Evolutionary conservation across 2,888 invertebrate genomes (phyloP).

Genomic region (Poecilobothrus nobilitatus): DNA sequence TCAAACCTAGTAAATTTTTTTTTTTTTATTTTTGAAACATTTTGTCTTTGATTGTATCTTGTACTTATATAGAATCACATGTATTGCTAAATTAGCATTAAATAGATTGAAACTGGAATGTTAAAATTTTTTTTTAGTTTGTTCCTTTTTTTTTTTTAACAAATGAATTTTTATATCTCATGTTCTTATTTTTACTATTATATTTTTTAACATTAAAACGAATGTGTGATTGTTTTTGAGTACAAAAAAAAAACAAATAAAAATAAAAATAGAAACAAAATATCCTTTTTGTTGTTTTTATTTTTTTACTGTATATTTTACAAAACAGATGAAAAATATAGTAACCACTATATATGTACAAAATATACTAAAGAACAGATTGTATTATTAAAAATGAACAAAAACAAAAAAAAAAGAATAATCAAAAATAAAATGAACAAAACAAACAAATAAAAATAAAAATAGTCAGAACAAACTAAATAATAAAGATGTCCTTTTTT

Average conservation of each 20-base stretch:
- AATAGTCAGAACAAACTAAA: neutral
- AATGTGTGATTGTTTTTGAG: neutral
- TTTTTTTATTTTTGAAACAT: too few species aligned
- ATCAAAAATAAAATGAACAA: too few species aligned
- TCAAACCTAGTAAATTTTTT: too few species aligned
- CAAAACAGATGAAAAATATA: neutral
- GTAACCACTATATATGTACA: neutral
- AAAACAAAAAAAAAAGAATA: neutral
- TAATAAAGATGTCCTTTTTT: neutral
- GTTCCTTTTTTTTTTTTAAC: neutral
- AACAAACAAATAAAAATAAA: neutral
- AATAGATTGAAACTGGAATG: neutral
- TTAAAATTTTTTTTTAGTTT: neutral
- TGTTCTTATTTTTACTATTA: neutral
- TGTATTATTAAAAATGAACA: neutral
- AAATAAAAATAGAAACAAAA: too few species aligned
- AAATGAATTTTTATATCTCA: conserved; percentile 1
- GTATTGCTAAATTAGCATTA: conserved; percentile 1
- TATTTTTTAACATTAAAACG: neutral
- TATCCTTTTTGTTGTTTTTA: neutral
- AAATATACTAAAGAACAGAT: too few species aligned
- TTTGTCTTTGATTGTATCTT: too few species aligned
- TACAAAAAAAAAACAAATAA: neutral
- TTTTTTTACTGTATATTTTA: neutral
- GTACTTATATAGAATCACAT: too few species aligned